phyloP scores from a whole-genome alignment of 2,113 vertebrate genomes.

The Zonotrichia leucophrys region DNA sequence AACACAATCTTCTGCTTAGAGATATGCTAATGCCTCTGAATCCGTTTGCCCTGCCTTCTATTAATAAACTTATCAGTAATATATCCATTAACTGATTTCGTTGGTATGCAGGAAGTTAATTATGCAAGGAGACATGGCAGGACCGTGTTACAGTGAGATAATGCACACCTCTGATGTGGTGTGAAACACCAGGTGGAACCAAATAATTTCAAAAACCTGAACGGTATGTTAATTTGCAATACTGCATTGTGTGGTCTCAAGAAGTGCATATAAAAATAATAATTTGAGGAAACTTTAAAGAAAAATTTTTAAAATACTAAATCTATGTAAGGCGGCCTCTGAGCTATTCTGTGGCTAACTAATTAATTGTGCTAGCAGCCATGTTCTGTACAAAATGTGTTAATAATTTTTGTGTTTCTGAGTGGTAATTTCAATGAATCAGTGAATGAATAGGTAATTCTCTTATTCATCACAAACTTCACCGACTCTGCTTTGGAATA shows the following conservation, averaged over 20 bases:
- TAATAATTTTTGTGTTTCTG: background rate
- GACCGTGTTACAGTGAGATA: background rate
- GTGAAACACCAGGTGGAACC: background rate
- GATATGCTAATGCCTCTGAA: background rate
- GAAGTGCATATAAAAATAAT: background rate
- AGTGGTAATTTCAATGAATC: background rate
- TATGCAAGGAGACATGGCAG: background rate
- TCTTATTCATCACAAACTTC: background rate
- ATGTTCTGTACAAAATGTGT: background rate
- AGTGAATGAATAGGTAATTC: background rate
- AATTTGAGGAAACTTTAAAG: background rate
- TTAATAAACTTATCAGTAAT: constrained; percentile 31
- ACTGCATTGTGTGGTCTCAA: background rate
- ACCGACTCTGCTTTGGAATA: background rate
- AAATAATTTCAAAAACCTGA: background rate
- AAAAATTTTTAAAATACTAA: background rate
- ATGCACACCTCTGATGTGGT: background rate
- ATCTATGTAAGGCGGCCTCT: background rate
- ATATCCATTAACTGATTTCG: background rate
- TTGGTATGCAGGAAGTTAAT: background rate
- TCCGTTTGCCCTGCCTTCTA: background rate
- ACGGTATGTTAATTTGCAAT: background rate
- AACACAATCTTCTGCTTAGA: background rate
- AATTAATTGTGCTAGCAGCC: background rate
- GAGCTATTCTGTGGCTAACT: background rate